These are phyloP conservation scores for Embiotoca jacksoni DNA, from an alignment of 2,113 vertebrate genomes.

Conservation along the genomic window DNA sequence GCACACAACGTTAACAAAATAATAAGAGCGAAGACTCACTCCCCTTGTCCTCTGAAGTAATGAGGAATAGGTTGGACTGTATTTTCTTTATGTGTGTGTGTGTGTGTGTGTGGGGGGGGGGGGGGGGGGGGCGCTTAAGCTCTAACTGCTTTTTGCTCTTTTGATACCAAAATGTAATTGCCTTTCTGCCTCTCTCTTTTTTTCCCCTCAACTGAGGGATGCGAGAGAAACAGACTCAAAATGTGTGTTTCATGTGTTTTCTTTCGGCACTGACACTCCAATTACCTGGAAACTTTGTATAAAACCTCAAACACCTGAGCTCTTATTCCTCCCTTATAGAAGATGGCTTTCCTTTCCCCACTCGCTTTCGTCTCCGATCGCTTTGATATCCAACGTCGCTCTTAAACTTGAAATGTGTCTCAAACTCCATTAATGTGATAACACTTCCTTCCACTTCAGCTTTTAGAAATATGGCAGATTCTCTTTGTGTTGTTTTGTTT, in stretches of 20 bases:
- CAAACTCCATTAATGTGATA: constrained; percentile 49
- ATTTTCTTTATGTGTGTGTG: constrained; percentile 12
- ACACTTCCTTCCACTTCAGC: constrained; percentile 38
- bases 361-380: background rate
- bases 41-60: constrained; percentile 34
- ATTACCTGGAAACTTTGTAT: constrained; percentile 76
- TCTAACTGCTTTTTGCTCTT: constrained; percentile 59
- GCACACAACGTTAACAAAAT: background rate
- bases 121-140: constrained; percentile 34
- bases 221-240: constrained; percentile 52
- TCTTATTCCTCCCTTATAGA: constrained; percentile 66
- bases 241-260: constrained; percentile 73
- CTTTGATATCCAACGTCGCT: constrained; percentile 62
- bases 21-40: background rate
- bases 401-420: constrained; percentile 47
- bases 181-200: constrained; percentile 54
- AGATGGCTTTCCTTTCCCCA: constrained; percentile 13
- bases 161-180: constrained; percentile 80
- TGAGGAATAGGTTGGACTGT: constrained; percentile 51
- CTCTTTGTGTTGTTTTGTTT: background rate
- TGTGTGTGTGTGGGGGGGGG: no score
- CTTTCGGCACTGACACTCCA: constrained; percentile 73
- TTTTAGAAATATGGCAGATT: constrained; percentile 12
- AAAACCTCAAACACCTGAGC: constrained; percentile 77
- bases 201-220: constrained; percentile 37